Percentiles rank a stretch among this genome's conserved stretches.
These are phyloP conservation scores for Nebria brevicollis DNA, from an alignment of 2,888 invertebrate genomes.

Conservation along the genomic window DNA sequence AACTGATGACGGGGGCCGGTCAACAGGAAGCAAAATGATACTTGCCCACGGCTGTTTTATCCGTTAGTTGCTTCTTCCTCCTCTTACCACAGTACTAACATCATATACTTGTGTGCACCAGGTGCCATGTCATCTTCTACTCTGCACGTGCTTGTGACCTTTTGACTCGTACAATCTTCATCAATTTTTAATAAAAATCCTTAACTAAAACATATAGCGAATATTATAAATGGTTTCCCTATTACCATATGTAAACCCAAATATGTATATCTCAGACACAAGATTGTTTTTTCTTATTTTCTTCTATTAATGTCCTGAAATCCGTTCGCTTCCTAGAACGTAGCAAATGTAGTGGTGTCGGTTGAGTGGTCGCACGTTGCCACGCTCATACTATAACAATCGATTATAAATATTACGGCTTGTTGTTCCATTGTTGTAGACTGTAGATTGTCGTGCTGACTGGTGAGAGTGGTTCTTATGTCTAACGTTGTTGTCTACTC, in stretches of 20 bases:
- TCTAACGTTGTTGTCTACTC: slow-evolving; percentile 19
- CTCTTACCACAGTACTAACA: neutral
- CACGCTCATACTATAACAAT: slow-evolving; percentile 23
- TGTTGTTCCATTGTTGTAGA: slow-evolving; percentile 39
- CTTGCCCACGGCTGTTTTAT: slow-evolving; percentile 38
- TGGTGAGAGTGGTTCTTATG: slow-evolving; percentile 17
- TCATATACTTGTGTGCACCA: slow-evolving; percentile 23
- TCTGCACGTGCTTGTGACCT: slow-evolving; percentile 38
- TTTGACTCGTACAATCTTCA: slow-evolving; percentile 15
- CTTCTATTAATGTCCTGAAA: neutral
- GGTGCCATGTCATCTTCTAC: slow-evolving; percentile 28
- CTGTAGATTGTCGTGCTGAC: slow-evolving; percentile 15
- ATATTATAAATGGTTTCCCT: neutral
- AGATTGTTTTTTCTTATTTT: too few relatives aligned
- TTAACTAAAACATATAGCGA: neutral
- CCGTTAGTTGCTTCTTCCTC: slow-evolving; percentile 23
- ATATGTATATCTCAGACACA: too few relatives aligned
- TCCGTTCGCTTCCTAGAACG: slow-evolving; percentile 7
- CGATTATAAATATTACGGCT: slow-evolving; percentile 39
- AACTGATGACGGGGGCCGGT: slow-evolving; percentile 10
- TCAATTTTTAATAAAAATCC: neutral
- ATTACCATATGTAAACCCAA: too few relatives aligned
- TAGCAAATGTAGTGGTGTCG: neutral
- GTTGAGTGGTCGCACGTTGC: slow-evolving; percentile 9
- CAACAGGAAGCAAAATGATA: slow-evolving; percentile 42